Evolutionary conservation across 2,113 vertebrate species (phyloP).

Genomic region (Chitala chitala): DNA sequence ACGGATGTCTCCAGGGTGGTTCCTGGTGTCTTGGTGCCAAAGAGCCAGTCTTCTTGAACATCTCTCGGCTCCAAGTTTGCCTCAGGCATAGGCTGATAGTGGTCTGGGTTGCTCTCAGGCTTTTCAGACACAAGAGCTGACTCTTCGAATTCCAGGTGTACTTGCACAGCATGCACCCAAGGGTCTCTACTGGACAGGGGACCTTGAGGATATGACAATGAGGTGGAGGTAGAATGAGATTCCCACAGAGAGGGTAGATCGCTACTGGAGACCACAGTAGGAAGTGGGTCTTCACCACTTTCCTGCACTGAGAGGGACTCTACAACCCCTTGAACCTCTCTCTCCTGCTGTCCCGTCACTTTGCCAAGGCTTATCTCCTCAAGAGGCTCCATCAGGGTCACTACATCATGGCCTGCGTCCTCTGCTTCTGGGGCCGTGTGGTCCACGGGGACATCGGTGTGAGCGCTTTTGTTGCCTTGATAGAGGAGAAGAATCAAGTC

Average conservation of each 20-base stretch:
- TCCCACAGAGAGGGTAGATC: slow-evolving; percentile 23
- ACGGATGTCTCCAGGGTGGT: neutral
- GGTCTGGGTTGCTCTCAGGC: slow-evolving; percentile 32
- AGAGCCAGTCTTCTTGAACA: neutral
- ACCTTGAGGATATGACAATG: slow-evolving; percentile 28
- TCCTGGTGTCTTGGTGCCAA: neutral
- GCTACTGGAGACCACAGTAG: slow-evolving; percentile 20
- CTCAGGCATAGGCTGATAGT: slow-evolving; percentile 38
- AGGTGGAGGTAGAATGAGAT: slow-evolving; percentile 21
- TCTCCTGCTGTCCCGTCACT: slow-evolving; percentile 43
- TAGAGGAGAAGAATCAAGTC: no score
- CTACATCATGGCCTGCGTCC: slow-evolving; percentile 62
- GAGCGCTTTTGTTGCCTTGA: slow-evolving; percentile 49
- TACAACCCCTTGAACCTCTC: slow-evolving; percentile 71
- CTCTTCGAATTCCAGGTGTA: slow-evolving; percentile 19
- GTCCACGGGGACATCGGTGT: slow-evolving; percentile 59
- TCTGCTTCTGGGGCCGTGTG: slow-evolving; percentile 58
- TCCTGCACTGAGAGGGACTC: slow-evolving; percentile 56
- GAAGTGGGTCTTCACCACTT: neutral
- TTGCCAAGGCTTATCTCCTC: slow-evolving; percentile 62
- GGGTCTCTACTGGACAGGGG: slow-evolving; percentile 18
- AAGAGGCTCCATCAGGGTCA: slow-evolving; percentile 67
- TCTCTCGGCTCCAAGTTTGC: slow-evolving; percentile 32
- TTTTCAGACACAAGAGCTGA: slow-evolving; percentile 22
- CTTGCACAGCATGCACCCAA: slow-evolving; percentile 25